A percentile compares a stretch with the other conserved stretches of the same genome.
phyloP scores from a whole-genome alignment of 2,113 vertebrate genomes.

The Centropus bengalensis region DNA sequence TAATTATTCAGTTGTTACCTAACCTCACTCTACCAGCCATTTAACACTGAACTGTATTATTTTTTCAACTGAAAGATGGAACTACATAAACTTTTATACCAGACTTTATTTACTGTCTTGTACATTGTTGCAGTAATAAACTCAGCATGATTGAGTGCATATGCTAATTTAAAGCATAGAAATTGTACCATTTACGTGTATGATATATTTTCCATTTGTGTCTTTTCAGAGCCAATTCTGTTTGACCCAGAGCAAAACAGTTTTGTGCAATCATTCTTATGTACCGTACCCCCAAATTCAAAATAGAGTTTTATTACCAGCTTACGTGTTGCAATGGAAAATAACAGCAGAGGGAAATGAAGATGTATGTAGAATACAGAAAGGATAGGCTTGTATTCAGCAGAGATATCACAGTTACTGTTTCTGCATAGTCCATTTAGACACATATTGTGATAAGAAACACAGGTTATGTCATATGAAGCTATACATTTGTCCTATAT shows the following conservation, averaged over 20 bases:
- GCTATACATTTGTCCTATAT: neutral
- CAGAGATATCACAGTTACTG: neutral
- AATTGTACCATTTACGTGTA: neutral
- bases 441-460: neutral
- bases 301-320: neutral
- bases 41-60: neutral
- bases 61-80: neutral
- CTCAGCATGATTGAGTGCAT: slow-evolving; percentile 5
- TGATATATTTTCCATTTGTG: neutral
- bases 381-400: neutral
- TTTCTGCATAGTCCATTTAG: neutral
- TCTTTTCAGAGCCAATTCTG: neutral
- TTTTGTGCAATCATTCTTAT: neutral
- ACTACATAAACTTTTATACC: slow-evolving; percentile 14
- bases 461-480: neutral
- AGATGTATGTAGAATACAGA: neutral
- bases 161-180: slow-evolving; percentile 21
- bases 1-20: neutral
- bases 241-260: neutral
- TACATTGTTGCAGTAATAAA: slow-evolving; percentile 41
- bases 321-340: neutral
- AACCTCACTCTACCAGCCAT: neutral
- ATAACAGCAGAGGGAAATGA: neutral
- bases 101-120: slow-evolving; percentile 31
- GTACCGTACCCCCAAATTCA: neutral